Evolutionary conservation across 2,113 vertebrate genomes (phyloP), one percentile per base, ranked within the genome.

Genomic region (Onychostoma macrolepis): DNA sequence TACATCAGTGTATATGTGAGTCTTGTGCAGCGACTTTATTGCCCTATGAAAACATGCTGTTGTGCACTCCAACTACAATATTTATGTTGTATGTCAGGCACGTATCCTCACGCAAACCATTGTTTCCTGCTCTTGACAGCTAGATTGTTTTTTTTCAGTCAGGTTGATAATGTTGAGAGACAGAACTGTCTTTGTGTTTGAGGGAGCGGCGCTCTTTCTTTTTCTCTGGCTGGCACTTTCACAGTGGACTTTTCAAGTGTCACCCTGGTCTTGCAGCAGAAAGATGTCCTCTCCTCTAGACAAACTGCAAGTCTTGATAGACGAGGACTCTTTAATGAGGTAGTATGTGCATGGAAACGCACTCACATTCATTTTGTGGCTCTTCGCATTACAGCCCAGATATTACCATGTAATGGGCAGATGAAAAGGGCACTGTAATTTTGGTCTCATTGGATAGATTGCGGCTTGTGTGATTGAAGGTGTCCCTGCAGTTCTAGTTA

Each of bases 161-260:
- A 75, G 69, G 12, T 72, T 38, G 77, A 81, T 26, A 69, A 85
- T 71, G 33, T 58, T 24, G 11, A 4, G 26, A 53, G 78, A 86
- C 84, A 88, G 84, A 82, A 85, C 72, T 65, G 56, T 65, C 87
- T 88, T 88, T 88, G 87, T 88, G 28, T 50, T n/a, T 56, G 19
- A 69, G n/a, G 2, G 78, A 82, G 43, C 1, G 3, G 12, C 1
- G 3, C 41, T 48, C 38, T 43, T 76, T 11, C 21, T 28, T 3
- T 43, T 53, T 26, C 17, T 72, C 56, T 41, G 24, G 38, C 84
- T 58, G 78, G 79, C 71, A 50, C 71, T 43, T 69, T 36, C 56
- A 69, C 21, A 38, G 71, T 63, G 24, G 33, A 61, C 33, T 76
- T 76, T n/a, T 76, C 74, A 76, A 76, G 74, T 48, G 74, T 48